These are phyloP conservation scores for Pygoscelis adeliae DNA, from an alignment of 2,113 vertebrate species.

Conservation along the genomic window DNA sequence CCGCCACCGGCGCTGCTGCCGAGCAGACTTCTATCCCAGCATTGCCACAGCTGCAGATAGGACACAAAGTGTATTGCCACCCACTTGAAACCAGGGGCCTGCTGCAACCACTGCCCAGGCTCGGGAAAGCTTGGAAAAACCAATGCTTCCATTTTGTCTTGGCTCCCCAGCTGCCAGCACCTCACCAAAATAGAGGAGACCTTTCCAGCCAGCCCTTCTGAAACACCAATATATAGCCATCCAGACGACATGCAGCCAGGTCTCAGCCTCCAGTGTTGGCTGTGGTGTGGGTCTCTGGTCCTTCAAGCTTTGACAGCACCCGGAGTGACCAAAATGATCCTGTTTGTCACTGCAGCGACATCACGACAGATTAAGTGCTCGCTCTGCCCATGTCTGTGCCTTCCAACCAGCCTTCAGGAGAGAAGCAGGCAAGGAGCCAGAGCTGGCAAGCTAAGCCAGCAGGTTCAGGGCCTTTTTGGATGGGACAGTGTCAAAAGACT, in stretches of 20 bases:
- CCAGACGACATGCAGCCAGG: background rate
- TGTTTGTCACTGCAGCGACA: background rate
- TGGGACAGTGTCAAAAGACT: background rate
- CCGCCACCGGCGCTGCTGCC: fast-evolving
- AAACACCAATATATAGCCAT: background rate
- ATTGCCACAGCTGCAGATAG: background rate
- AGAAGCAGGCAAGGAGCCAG: background rate
- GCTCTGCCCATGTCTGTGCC: background rate
- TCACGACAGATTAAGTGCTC: background rate
- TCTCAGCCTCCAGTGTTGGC: background rate
- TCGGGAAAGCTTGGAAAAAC: fast-evolving
- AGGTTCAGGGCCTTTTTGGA: background rate
- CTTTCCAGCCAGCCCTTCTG: background rate
- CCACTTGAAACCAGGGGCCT: background rate
- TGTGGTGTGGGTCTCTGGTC: background rate
- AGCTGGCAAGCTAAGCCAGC: background rate
- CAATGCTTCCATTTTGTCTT: background rate
- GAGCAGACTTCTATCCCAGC: background rate
- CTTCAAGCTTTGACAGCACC: background rate
- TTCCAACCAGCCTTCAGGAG: background rate
- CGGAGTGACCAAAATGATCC: background rate
- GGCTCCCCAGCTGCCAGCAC: background rate
- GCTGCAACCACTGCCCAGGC: background rate
- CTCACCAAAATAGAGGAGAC: background rate
- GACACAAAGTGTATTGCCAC: background rate